These are phyloP conservation scores for Megaleporinus macrocephalus DNA, from an alignment of 2,113 vertebrate species.

Conservation along the genomic window DNA sequence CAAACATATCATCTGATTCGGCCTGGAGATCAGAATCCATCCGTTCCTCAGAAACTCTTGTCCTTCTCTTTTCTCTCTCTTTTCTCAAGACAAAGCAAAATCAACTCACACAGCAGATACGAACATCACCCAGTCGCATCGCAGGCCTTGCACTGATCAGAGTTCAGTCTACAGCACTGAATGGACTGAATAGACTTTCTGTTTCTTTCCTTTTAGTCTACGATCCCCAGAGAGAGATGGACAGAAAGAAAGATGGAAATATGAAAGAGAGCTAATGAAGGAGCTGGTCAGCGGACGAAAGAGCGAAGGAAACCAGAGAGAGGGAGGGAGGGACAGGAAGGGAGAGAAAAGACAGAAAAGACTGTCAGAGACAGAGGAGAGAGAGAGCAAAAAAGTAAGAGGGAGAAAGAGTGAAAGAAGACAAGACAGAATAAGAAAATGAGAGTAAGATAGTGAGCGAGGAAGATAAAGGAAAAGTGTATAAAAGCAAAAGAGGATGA, in stretches of 20 bases:
- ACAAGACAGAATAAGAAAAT: neutral
- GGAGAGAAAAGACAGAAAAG: no score
- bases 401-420: neutral
- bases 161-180: conserved; percentile 26
- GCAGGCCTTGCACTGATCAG: conserved; percentile 28
- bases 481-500: neutral
- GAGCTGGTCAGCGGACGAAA: no score
- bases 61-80: no score
- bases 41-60: neutral
- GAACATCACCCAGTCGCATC: conserved; percentile 24
- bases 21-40: neutral
- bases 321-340: neutral
- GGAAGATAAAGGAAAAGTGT: no score
- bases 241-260: no score
- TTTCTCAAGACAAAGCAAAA: neutral
- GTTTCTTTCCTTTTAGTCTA: neutral
- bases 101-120: neutral
- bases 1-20: neutral
- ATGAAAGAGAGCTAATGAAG: no score
- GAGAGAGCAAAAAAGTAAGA: neutral
- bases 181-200: no score
- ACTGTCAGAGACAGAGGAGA: no score
- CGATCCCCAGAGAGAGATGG: neutral
- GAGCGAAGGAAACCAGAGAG: neutral
- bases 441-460: neutral